Evolutionary conservation across 2,888 invertebrate species (phyloP).

Genomic region (Ptychoptera contaminata): DNA sequence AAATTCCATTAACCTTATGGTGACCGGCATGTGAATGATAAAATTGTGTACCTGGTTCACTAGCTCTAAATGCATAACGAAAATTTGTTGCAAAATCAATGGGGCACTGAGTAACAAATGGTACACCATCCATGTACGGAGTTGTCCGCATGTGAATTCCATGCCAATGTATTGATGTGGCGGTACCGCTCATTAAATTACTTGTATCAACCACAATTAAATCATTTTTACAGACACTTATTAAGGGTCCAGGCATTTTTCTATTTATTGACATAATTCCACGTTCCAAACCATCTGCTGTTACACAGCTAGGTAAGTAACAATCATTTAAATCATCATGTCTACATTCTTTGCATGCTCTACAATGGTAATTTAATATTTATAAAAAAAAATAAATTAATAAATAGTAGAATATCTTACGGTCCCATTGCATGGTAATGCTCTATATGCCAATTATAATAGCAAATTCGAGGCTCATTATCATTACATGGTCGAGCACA

Average conservation of each 20-base stretch:
- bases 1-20: constrained; percentile 67
- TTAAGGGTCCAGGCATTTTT: constrained; percentile 32
- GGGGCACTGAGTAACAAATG: constrained; percentile 69
- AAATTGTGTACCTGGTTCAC: constrained; percentile 62
- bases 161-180: constrained; percentile 78
- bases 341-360: constrained; percentile 33
- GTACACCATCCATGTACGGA: constrained; percentile 75
- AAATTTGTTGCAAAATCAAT: constrained; percentile 51
- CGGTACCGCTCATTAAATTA: constrained; percentile 58
- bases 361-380: constrained; percentile 13
- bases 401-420: constrained; percentile 16
- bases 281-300: constrained; percentile 33
- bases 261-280: constrained; percentile 33
- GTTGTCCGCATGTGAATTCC: constrained; percentile 60
- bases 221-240: constrained; percentile 55
- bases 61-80: constrained; percentile 51
- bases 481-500: constrained; percentile 21
- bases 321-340: constrained; percentile 26
- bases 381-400: neutral
- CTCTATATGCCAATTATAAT: constrained; percentile 30
- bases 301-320: constrained; percentile 31
- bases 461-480: constrained; percentile 22
- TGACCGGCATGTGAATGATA: constrained; percentile 51
- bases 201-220: constrained; percentile 60
- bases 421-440: constrained; percentile 29